These are phyloP conservation scores for Phylloscopus collybita DNA, from an alignment of 2,797 vertebrate genomes.

Conservation along the genomic window DNA sequence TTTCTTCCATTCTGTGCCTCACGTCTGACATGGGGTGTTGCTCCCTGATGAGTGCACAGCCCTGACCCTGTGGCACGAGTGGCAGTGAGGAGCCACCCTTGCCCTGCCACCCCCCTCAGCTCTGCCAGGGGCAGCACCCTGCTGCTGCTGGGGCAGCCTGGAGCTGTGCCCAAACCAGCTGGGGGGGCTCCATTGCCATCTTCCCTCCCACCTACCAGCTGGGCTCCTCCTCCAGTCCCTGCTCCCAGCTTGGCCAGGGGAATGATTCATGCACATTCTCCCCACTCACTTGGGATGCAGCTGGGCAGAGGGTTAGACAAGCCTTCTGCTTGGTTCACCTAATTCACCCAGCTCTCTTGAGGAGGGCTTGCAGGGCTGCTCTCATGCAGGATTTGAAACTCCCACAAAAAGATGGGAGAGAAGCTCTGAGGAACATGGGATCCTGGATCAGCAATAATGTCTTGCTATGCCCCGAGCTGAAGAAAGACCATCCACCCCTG, in stretches of 20 bases:
- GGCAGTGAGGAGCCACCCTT: neutral
- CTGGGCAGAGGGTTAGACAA: neutral
- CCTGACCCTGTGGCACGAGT: neutral
- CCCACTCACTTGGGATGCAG: neutral
- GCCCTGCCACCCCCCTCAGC: fast-evolving
- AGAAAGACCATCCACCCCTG: too few species aligned
- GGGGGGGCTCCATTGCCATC: neutral
- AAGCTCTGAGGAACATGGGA: neutral
- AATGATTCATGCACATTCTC: neutral
- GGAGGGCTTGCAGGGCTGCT: neutral
- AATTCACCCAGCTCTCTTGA: neutral
- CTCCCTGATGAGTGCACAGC: neutral
- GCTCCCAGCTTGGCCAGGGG: neutral
- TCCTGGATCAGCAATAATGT: neutral
- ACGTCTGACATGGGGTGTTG: neutral
- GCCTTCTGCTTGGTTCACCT: neutral
- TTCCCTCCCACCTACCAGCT: slow-evolving; percentile 29
- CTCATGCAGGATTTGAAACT: neutral
- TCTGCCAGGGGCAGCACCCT: neutral
- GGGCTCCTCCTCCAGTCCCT: slow-evolving; percentile 13
- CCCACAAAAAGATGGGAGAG: neutral
- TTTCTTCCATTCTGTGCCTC: neutral
- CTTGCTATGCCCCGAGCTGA: neutral
- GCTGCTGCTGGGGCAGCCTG: neutral
- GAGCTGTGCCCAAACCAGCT: neutral